These are phyloP conservation scores for Troides oblongomaculatus DNA, from an alignment of 2,888 invertebrate species.

Conservation along the genomic window DNA sequence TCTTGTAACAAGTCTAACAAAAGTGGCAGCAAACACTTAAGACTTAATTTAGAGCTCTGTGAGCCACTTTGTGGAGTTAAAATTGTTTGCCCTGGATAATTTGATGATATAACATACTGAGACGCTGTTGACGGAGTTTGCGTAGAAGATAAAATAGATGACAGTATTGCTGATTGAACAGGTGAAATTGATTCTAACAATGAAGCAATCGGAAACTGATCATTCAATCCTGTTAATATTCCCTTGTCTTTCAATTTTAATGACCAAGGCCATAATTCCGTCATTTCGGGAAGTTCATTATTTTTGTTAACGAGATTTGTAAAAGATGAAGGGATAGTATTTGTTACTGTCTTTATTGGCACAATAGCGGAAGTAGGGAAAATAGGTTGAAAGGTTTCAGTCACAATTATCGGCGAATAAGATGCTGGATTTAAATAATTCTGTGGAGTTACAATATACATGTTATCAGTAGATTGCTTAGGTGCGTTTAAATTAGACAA, in stretches of 20 bases:
- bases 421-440: slow-evolving; percentile 18
- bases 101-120: slow-evolving; percentile 27
- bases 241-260: slow-evolving; percentile 14
- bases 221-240: slow-evolving; percentile 15
- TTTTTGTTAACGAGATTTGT: slow-evolving; percentile 3
- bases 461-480: slow-evolving; percentile 15
- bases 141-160: slow-evolving; percentile 38
- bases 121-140: slow-evolving; percentile 30
- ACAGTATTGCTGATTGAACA: slow-evolving; percentile 39
- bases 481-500: slow-evolving; percentile 6
- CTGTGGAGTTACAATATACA: slow-evolving; percentile 24
- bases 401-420: slow-evolving; percentile 22
- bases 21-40: slow-evolving; percentile 61
- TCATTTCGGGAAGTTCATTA: slow-evolving; percentile 11
- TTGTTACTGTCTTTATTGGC: slow-evolving; percentile 3
- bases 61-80: slow-evolving; percentile 27
- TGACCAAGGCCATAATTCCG: slow-evolving; percentile 8
- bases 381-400: slow-evolving; percentile 14
- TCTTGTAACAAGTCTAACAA: slow-evolving; percentile 62
- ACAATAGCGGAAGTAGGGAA: neutral
- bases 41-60: slow-evolving; percentile 46
- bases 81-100: slow-evolving; percentile 28
- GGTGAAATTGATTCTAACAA: slow-evolving; percentile 31
- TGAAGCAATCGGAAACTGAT: slow-evolving; percentile 26
- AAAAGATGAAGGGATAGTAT: slow-evolving; percentile 4